Base-by-base conservation (phyloP, 2,888 invertebrate species). In the Luperina testacea region DNA sequence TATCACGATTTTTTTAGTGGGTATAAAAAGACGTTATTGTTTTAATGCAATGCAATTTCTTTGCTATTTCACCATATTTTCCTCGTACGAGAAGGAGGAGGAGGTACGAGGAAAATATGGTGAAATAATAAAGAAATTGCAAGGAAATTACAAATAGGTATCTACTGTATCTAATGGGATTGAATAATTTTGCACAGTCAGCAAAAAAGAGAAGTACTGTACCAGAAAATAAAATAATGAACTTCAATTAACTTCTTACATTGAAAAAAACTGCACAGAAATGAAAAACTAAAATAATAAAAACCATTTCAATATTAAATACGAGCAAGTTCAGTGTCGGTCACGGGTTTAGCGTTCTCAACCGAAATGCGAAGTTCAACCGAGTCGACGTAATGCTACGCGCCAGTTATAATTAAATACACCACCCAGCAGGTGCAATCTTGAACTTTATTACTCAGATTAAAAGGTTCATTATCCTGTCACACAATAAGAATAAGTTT, bases 281-380 rank as follows among this genome's bases (percentile, higher is more conserved):
- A 69, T 53, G 24, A 53, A 42, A 77, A 64, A n/a, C 24, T 17
- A 67, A 82, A 75, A 70, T 61, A 65, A 76, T 71, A 75, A 80
- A 80, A 83, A 67, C 8, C 11, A 75, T 68, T 83, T 72, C 74
- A 72, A 69, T 77, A 83, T 61, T 77, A 83, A 64, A 70, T 79
- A 85, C 79, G 74, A 51, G 57, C 88, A 91, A 91, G 92, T 91
- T 91, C 91, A 91, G 82, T 87, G 88, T 83, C 88, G 90, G 91
- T 91, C 90, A 92, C 87, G 85, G 90, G 86, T 89, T 74, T 53
- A 7, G 77, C 63, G 61, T 77, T 79, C 74, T 79, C 24, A 77
- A 79, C 85, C 78, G 72, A 87, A 87, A 80, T 75, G 78, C 75
- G 70, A 85, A 81, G 83, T 85, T 85, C 81, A 81, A 65, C 80